phyloP scores from a whole-genome alignment of 1,140 invertebrate species.

The fruit fly (Drosophila melanogaster) region DNA sequence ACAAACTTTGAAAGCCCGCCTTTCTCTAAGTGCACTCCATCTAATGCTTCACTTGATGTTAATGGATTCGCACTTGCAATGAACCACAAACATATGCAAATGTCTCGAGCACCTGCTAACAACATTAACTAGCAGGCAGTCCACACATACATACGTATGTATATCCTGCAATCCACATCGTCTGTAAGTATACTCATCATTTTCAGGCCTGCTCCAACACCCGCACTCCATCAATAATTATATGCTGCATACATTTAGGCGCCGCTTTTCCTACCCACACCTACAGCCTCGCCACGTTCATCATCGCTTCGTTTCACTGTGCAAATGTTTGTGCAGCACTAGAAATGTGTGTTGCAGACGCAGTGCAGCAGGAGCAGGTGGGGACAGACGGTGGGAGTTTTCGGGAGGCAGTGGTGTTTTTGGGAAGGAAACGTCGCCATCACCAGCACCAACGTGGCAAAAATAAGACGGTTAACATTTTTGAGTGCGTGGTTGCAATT shows the following conservation, averaged over 20 bases:
- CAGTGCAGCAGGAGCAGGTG: conserved; percentile 9
- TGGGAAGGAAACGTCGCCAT: conserved; percentile 13
- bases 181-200: conserved; percentile 54
- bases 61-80: conserved; percentile 80
- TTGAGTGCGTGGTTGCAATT: conserved; percentile 63
- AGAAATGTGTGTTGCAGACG: conserved; percentile 54
- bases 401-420: background rate
- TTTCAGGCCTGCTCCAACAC: conserved; percentile 47
- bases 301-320: conserved; percentile 67
- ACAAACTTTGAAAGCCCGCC: background rate
- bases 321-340: conserved; percentile 78
- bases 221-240: conserved; percentile 78
- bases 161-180: background rate
- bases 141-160: background rate
- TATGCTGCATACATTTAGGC: conserved; percentile 77
- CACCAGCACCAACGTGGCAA: conserved; percentile 49
- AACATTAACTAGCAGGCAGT: conserved; percentile 73
- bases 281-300: conserved; percentile 6
- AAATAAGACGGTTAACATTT: conserved; percentile 78
- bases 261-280: conserved; percentile 8
- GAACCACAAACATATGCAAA: conserved; percentile 81
- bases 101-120: conserved; percentile 80
- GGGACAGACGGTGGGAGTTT: background rate
- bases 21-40: conserved; percentile 24
- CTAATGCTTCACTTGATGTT: conserved; percentile 69